Evolutionary conservation across 2,113 vertebrate genomes (phyloP), one percentile per base, ranked within the genome.

Genomic region (Sisor rabdophorus): DNA sequence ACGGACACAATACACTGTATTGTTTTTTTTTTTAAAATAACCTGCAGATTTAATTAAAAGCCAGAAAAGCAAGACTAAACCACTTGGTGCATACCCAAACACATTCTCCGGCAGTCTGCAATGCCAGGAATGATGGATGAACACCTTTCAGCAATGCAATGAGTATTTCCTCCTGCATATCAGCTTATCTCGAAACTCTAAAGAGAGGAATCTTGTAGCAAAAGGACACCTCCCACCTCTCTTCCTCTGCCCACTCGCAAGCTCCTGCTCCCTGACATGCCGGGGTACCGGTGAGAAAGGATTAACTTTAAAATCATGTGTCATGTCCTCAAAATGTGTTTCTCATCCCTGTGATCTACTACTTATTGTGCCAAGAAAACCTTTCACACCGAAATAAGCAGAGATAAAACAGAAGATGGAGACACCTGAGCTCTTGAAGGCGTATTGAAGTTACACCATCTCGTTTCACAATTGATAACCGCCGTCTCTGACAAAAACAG

Each of bases 171-270:
- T 86, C 77, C 53, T 77, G 40, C 84, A 84, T 89, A 90, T 90
- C 87, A 81, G 77, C 88, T 91, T 90, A 91, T 91, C 90, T 88
- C 67, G 82, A 85, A 85, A 61, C 72, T 44, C 40, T 32, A 61
- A 71, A 87, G 82, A 81, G 82, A 77, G 71, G 85, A 67, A 79
- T 84, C 81, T 78, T 70, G 79, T 73, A 59, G 64, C 67, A 80
- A 56, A 85, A 81, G 83, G 83, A 76, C 73, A 61, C 60, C 55
- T 30, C 67, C 58, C 69, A 44, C 17, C 32, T 15, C 71, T 11
- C 20, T 36, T 47, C 24, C 53, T 24, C 10, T 61, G 54, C 56
- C 28, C n/a, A n/a, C 24, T 48, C n/a, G 1, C 55, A 22, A 55
- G 15, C 67, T 61, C 54, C 71, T 44, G 8, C 44, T 53, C 19